These are phyloP conservation scores for Onychostruthus taczanowskii DNA, from an alignment of 2,113 vertebrate genomes.

Conservation along the genomic window DNA sequence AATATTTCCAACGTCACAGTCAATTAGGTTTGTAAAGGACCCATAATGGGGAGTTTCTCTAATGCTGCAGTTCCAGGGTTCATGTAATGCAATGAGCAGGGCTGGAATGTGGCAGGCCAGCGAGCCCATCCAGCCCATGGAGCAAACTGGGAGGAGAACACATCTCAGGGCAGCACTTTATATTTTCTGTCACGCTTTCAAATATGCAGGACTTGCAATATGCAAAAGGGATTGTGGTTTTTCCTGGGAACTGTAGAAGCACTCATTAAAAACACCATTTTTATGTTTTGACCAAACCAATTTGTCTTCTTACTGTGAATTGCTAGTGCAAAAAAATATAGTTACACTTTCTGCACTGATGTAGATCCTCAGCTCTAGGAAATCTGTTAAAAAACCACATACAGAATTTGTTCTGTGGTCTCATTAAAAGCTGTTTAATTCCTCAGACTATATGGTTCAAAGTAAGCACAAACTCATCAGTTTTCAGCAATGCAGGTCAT, in stretches of 20 bases:
- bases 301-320: neutral
- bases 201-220: neutral
- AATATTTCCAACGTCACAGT: neutral
- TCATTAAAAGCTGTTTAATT: neutral
- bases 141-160: neutral
- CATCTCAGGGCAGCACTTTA: neutral
- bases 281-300: neutral
- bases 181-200: neutral
- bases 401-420: neutral
- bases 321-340: neutral
- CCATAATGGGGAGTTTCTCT: neutral
- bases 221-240: neutral
- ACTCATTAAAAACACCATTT: neutral
- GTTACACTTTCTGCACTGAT: neutral
- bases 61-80: neutral
- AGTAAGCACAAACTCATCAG: neutral
- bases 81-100: neutral
- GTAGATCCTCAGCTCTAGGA: neutral
- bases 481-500: neutral
- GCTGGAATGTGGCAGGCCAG: neutral
- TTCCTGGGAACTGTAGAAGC: neutral
- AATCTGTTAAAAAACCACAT: neutral
- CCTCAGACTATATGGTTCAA: neutral
- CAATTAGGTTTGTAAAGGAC: constrained; percentile 6
- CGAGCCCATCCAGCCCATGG: neutral